phyloP scores from a whole-genome alignment of 2,113 vertebrate genomes.

The Vulpes ferrilata region DNA sequence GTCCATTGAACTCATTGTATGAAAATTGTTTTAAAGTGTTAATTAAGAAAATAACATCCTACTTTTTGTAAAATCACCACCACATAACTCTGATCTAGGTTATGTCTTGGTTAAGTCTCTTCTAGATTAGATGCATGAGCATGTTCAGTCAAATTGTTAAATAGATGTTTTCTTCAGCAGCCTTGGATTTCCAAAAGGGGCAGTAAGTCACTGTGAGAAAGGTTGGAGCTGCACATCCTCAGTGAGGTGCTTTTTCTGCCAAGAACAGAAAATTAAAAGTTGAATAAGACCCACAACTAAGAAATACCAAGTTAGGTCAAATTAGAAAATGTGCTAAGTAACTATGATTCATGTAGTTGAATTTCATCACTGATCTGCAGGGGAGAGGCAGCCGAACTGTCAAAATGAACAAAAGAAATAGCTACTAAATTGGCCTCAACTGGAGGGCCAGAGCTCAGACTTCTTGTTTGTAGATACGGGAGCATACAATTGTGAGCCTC shows the following conservation, averaged over 20 bases:
- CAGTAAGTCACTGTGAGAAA: background rate
- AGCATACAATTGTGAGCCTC: background rate
- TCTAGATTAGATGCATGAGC: background rate
- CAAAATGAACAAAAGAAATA: background rate
- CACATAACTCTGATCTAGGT: background rate
- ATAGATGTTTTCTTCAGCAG: background rate
- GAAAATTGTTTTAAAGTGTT: background rate
- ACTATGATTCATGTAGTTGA: background rate
- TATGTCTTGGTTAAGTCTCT: background rate
- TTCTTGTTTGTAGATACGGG: background rate
- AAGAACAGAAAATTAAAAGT: slow-evolving; percentile 37
- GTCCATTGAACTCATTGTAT: background rate
- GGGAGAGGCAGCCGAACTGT: background rate
- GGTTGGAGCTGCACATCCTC: background rate
- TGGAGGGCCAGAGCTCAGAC: background rate
- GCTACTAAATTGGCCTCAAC: slow-evolving; percentile 21
- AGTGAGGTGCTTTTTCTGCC: background rate
- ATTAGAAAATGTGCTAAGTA: slow-evolving; percentile 49
- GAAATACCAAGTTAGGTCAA: slow-evolving; percentile 28
- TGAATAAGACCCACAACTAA: background rate
- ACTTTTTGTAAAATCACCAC: background rate
- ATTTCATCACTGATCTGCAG: background rate
- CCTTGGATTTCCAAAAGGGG: background rate
- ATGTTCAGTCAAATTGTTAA: background rate
- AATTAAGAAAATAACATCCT: background rate